Base-by-base conservation (phyloP, 2,888 invertebrate genomes). In the Netelia fuscicornis region DNA sequence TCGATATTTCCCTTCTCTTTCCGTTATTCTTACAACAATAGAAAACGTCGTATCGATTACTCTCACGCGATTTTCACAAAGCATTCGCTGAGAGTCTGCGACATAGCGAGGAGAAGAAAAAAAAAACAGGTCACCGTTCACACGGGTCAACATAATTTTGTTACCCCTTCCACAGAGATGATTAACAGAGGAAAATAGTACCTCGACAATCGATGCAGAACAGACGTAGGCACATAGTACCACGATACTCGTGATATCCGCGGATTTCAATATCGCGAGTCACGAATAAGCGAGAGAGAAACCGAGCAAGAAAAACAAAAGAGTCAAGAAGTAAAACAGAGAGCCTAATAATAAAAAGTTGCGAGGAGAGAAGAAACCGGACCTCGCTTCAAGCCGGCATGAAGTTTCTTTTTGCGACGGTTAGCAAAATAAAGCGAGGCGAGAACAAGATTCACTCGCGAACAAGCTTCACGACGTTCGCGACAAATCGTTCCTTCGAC, bases 191-290 rank as follows among this genome's bases (percentile, higher is more conserved):
- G 20, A 52, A 72, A 20, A 72, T 5, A 54, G 90, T 94, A 95
- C 95, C 95, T 95, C 95, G 94, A 92, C 95, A 95, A 93, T 95
- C 95, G 88, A 95, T 94, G 92, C 95, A 95, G 90, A 95, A 94
- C 86, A 95, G 92, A 90, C 94, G 94, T 79, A 95, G 94, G 89
- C 95, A 94, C 92, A 95, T 93, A 91, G 91, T 94, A 94, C 94
- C 94, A 81, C 65, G 84, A 78, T 76, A 54, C 70, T 71, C 52
- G 67, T 58, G 83, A 37, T 37, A 37, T 76, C 70, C 82, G 79
- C 75, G 85, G 81, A 67, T 83, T 79, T 52, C 82, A 76, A 64
- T 82, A 72, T 76, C 81, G 85, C 44, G 65, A 79, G 37, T 78
- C 77, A 74, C 62, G 52, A 64, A 72, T 42, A 48, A 65, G 72